These are phyloP conservation scores for Thysanoteuthis rhombus DNA, from an alignment of 2,888 invertebrate species.

Conservation along the genomic window DNA sequence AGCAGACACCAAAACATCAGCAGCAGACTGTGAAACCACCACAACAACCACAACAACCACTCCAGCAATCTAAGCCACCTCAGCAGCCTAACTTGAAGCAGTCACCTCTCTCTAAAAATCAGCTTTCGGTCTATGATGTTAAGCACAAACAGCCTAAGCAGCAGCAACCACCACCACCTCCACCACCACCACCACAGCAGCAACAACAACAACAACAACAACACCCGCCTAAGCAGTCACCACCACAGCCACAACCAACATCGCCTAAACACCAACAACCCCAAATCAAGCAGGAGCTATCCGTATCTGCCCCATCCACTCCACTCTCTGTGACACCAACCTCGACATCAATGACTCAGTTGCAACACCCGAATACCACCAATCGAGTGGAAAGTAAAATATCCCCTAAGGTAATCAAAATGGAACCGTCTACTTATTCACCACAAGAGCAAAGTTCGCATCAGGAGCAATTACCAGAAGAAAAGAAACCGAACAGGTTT, in stretches of 20 bases:
- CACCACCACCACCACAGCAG: neutral
- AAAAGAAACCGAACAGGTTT: neutral
- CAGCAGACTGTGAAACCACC: neutral
- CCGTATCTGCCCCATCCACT: neutral
- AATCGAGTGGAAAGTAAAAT: slow-evolving; percentile 18
- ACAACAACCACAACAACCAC: neutral
- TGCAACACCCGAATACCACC: neutral
- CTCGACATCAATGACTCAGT: neutral
- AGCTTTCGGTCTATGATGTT: neutral
- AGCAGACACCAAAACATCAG: neutral
- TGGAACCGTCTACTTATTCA: neutral
- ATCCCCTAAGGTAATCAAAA: neutral
- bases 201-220: neutral
- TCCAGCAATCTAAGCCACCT: neutral
- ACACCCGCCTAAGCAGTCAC: neutral
- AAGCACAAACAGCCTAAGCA: neutral
- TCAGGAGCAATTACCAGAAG: neutral
- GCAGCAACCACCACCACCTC: neutral
- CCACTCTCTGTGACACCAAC: neutral
- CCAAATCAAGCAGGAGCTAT: neutral
- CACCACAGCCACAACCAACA: neutral
- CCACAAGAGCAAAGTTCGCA: neutral
- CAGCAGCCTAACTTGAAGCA: slow-evolving; percentile 12
- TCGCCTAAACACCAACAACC: neutral
- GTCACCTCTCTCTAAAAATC: neutral